These are phyloP conservation scores for Notodonta dromedarius DNA, from an alignment of 2,888 invertebrate genomes.

Conservation along the genomic window DNA sequence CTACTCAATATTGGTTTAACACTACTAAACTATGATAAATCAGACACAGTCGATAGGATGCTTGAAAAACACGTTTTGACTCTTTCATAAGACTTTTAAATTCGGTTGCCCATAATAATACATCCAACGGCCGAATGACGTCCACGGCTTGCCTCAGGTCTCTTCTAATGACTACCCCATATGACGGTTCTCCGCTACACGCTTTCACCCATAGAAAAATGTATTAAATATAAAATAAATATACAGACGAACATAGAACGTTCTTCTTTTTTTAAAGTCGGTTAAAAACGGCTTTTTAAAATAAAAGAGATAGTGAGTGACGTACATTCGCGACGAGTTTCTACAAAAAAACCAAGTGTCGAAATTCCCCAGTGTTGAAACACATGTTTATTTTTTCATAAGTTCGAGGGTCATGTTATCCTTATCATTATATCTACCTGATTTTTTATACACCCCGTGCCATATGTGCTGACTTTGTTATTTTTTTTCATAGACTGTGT, in stretches of 20 bases:
- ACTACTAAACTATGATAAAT: no score
- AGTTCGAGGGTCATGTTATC: conserved; percentile 36
- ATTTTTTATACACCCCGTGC: conserved; percentile 54
- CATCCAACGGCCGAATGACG: no score
- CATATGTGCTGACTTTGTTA: conserved; percentile 41
- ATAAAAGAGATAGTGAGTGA: not conserved
- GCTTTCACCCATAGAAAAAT: no score
- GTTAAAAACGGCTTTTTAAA: not conserved
- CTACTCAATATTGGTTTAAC: no score
- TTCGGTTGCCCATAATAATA: no score
- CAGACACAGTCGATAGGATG: no score
- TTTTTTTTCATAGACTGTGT: not conserved
- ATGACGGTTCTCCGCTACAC: no score
- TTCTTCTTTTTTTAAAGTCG: not conserved
- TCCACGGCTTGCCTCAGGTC: no score
- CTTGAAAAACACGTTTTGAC: no score
- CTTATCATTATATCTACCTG: conserved; percentile 60
- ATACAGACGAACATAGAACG: not conserved
- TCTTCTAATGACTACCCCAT: no score
- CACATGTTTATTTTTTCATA: conserved; percentile 41
- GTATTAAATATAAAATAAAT: not conserved
- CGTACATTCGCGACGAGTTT: not conserved
- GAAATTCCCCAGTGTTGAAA: conserved; percentile 21
- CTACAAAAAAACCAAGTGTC: conserved; percentile 19
- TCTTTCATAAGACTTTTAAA: no score